A percentile compares a stretch with the other conserved stretches of the same genome.
Conservation (phyloP, 1,140 invertebrate genomes). For the Hormaphis cornu region DNA sequence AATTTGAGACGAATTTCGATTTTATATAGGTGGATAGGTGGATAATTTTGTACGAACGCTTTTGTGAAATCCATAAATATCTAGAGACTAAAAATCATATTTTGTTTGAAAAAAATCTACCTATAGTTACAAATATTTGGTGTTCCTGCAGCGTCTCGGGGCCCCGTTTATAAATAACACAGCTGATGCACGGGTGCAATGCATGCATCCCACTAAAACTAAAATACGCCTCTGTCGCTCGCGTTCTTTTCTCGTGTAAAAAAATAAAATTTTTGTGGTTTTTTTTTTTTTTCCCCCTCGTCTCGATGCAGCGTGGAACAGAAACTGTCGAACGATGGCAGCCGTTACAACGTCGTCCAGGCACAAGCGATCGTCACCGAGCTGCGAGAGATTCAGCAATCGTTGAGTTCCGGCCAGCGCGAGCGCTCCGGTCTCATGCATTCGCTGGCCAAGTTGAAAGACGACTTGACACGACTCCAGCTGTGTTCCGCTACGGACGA, state of each 20-base stretch:
- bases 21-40: too few species aligned
- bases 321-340: conserved; percentile 57
- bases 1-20: too few species aligned
- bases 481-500: conserved; percentile 52
- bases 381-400: conserved; percentile 84
- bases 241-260: not conserved
- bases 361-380: conserved; percentile 90
- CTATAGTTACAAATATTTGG: too few species aligned
- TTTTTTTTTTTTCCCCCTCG: conserved; percentile 9
- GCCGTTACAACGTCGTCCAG: conserved; percentile 84
- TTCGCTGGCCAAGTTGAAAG: conserved; percentile 82
- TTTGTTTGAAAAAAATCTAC: too few species aligned
- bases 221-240: too few species aligned
- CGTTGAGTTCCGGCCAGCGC: conserved; percentile 77
- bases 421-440: conserved; percentile 90
- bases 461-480: conserved; percentile 79
- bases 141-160: too few species aligned
- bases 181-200: too few species aligned
- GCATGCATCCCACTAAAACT: too few species aligned
- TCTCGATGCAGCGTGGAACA: conserved; percentile 33
- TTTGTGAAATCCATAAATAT: too few species aligned
- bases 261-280: not conserved
- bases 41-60: too few species aligned
- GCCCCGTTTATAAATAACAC: too few species aligned
- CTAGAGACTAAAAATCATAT: too few species aligned